Base-by-base conservation (phyloP, 37 sponge, comb jelly and placozoan genomes). In the Aplysina aerophoba region DNA sequence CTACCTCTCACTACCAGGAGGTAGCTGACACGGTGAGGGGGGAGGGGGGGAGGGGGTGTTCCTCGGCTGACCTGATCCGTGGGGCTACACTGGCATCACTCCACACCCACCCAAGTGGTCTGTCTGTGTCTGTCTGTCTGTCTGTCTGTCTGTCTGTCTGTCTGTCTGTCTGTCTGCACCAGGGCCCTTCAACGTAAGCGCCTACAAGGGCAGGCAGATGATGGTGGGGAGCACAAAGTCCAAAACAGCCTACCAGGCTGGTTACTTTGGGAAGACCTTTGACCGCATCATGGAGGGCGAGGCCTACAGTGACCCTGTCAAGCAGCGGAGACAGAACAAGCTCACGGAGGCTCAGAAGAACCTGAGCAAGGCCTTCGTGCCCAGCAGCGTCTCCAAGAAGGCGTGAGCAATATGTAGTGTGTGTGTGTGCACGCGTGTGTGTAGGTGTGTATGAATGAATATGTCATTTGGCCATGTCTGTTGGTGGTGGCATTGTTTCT, bases 211-310 rank as follows among this genome's bases (percentile, higher is more conserved):
- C 0, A 97, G 92, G 36, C 97, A 92, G 85, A 84, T 97, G 89
- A 55, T 86, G 72, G 60, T 82, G 0, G 79, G 81, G 20, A 55
- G 85, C 50, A 87, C 86, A 27, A 94, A 94, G 80, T 73, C 74
- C 31, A 82, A 79, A 35, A 88, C 88, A 0, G 91, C 88, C 16
- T 35, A 44, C 21, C 87, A 84, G 40, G 84, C 85, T 38, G 99
- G 99, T 12, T 98, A 98, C 85, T 98, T 98, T 64, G 82, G 81
- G 12, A 87, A 81, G 53, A 85, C 58, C 16, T 98, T 92, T 78
- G 84, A 87, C 72, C 87, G 98, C 0, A 41, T 82, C 16, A 85
- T 91, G 71, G 59, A 95, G 91, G 92, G 93, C 34, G 98, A 98
- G 65, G 93, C 97, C 38, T 92, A 92, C 79, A 77, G 91, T 56